These are phyloP conservation scores for Petrocephalus zakoni DNA, from an alignment of 2,113 vertebrate species.

Conservation along the genomic window DNA sequence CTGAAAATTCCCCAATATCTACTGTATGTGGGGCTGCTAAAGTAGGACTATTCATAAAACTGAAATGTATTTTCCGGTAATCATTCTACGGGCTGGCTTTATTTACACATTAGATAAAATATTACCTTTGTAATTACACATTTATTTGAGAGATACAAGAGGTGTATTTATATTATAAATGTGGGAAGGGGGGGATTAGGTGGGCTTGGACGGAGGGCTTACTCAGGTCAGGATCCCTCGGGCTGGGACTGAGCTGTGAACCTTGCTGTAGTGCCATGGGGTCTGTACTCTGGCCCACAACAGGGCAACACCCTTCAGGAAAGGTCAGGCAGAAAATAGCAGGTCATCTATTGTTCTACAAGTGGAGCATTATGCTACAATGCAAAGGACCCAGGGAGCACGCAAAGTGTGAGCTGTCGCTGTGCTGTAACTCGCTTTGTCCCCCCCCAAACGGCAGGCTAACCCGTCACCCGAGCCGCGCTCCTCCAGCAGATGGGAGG, in stretches of 20 bases:
- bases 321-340: not conserved
- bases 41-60: not conserved
- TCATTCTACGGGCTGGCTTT: not conserved
- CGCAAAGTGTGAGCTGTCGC: not conserved
- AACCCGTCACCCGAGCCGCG: conserved; percentile 62
- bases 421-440: not conserved
- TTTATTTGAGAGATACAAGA: not conserved
- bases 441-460: not conserved
- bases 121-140: not conserved
- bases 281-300: not conserved
- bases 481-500: conserved; percentile 88
- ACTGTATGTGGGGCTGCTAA: not conserved
- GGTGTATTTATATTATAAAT: too few relatives aligned
- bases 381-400: not conserved
- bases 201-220: not conserved
- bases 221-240: not conserved
- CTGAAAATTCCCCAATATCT: not conserved
- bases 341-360: not conserved
- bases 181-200: not conserved
- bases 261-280: not conserved
- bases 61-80: not conserved
- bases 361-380: not conserved
- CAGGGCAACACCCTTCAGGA: not conserved
- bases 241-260: not conserved
- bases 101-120: not conserved